Conservation (phyloP, 92 coral and sea anemone genomes). For the Porites lobata region DNA sequence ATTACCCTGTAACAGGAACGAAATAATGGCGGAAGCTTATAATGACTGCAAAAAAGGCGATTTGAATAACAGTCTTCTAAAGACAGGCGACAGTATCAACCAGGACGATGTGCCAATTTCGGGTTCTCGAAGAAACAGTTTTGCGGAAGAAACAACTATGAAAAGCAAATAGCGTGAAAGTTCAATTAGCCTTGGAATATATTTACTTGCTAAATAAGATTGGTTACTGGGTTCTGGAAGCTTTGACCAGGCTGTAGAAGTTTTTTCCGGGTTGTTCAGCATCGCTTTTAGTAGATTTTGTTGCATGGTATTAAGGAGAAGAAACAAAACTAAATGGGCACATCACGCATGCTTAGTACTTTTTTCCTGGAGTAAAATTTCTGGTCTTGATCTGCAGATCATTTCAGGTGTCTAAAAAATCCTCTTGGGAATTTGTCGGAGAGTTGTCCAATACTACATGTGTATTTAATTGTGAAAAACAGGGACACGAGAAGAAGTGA, state of each 20-base stretch:
- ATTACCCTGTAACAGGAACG: neutral
- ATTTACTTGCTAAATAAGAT: constrained; percentile 9
- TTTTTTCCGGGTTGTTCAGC: neutral
- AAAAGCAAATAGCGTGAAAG: constrained; percentile 24
- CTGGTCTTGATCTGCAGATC: too few relatives aligned
- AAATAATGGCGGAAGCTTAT: neutral
- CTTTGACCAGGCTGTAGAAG: neutral
- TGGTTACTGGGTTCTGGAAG: neutral
- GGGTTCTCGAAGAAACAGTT: constrained; percentile 16
- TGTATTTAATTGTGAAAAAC: too few relatives aligned
- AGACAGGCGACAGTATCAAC: neutral
- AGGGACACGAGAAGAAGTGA: too few relatives aligned
- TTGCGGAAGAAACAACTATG: neutral
- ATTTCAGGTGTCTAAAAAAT: too few relatives aligned
- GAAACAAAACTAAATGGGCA: too few relatives aligned
- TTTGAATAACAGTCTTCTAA: neutral
- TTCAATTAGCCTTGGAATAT: constrained; percentile 34
- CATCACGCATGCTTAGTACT: too few relatives aligned
- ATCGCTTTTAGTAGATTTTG: too few relatives aligned
- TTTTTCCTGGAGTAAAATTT: too few relatives aligned
- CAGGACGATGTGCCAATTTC: neutral
- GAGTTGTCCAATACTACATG: too few relatives aligned
- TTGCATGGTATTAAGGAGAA: too few relatives aligned
- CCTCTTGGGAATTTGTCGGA: too few relatives aligned
- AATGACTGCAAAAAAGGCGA: too few relatives aligned